Conservation (phyloP, 2,113 vertebrate genomes). For the Embiotoca jacksoni region DNA sequence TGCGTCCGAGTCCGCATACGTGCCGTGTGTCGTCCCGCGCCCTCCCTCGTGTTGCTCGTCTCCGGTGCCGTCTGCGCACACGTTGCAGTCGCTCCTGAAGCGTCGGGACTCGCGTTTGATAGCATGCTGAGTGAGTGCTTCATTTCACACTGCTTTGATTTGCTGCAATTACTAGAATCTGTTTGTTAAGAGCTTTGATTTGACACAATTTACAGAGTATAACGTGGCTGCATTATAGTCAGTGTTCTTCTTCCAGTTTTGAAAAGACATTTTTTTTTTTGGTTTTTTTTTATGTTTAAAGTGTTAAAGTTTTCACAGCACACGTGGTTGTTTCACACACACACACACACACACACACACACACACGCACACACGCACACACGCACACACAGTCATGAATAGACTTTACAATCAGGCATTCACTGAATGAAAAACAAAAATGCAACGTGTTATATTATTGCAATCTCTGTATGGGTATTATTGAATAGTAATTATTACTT, state of each 20-base stretch:
- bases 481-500: slow-evolving; percentile 59
- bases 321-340: slow-evolving; percentile 50
- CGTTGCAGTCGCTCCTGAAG: slow-evolving; percentile 40
- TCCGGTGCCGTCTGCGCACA: slow-evolving; percentile 29
- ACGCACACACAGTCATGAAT: slow-evolving; percentile 16
- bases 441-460: slow-evolving; percentile 66
- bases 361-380: neutral
- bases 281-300: slow-evolving; percentile 61
- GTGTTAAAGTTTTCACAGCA: slow-evolving; percentile 61
- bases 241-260: slow-evolving; percentile 64
- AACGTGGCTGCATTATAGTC: slow-evolving; percentile 69
- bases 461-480: slow-evolving; percentile 58
- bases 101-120: slow-evolving; percentile 55
- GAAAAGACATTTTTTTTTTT: slow-evolving; percentile 26
- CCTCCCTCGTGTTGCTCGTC: slow-evolving; percentile 46
- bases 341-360: neutral
- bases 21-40: slow-evolving; percentile 28
- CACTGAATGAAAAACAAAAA: slow-evolving; percentile 55
- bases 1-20: slow-evolving; percentile 55
- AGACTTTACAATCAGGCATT: slow-evolving; percentile 54
- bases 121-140: slow-evolving; percentile 78
- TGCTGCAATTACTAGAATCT: slow-evolving; percentile 74
- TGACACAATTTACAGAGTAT: slow-evolving; percentile 73
- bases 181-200: slow-evolving; percentile 73
- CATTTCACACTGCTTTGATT: slow-evolving; percentile 78